These are phyloP conservation scores for Phycodurus eques DNA, from an alignment of 2,113 vertebrate genomes.

Conservation along the genomic window DNA sequence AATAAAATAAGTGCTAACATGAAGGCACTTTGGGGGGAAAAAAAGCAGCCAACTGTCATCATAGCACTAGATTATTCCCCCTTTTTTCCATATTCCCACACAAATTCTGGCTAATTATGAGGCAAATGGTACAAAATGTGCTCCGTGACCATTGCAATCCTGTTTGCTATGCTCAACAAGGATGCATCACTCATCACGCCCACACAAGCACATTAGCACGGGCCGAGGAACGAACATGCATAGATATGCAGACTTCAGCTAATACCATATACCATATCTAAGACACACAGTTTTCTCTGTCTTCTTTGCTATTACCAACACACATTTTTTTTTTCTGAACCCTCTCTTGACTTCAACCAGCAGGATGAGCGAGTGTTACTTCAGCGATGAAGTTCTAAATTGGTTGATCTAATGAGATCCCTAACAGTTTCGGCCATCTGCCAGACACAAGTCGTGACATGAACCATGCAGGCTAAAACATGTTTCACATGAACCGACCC, in stretches of 20 bases:
- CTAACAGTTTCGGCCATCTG: constrained; percentile 81
- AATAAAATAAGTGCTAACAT: constrained; percentile 74
- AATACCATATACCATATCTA: constrained; percentile 12
- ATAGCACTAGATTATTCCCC: constrained; percentile 44
- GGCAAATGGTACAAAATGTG: constrained; percentile 71
- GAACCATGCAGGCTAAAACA: constrained; percentile 71
- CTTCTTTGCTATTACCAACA: constrained; percentile 28
- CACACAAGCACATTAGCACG: constrained; percentile 48
- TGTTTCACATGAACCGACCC: constrained; percentile 54
- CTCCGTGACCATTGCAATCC: constrained; percentile 73
- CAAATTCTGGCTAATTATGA: constrained; percentile 76
- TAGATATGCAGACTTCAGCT: constrained; percentile 38
- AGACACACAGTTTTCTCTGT: constrained; percentile 6
- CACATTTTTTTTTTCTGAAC: constrained; percentile 51
- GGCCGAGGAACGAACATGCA: constrained; percentile 48
- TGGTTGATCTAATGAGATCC: constrained; percentile 81
- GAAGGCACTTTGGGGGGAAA: constrained; percentile 56
- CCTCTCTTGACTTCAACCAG: constrained; percentile 73
- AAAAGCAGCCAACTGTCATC: constrained; percentile 57
- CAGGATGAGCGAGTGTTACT: constrained; percentile 60
- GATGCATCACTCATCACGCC: constrained; percentile 62
- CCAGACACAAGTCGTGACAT: constrained; percentile 76
- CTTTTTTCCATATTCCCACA: constrained; percentile 43
- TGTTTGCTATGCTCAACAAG: constrained; percentile 70
- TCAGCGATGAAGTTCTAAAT: constrained; percentile 73